Conservation (phyloP, 2,113 vertebrate species). For the Sarotherodon lohbergeri region DNA sequence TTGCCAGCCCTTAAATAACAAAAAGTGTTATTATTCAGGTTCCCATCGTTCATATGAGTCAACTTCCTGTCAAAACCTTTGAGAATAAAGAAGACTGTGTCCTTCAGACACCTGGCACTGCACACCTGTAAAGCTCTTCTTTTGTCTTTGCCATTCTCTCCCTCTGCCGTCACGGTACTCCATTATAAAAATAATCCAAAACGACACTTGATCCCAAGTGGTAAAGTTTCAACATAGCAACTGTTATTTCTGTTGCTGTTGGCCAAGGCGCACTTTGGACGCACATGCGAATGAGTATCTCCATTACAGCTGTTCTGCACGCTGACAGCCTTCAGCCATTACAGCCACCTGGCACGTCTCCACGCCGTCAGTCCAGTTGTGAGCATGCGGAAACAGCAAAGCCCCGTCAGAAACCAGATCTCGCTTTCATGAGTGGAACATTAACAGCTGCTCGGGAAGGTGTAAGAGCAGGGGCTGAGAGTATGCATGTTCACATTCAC, state of each 20-base stretch:
- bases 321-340: constrained; percentile 18
- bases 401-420: constrained; percentile 27
- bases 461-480: background rate
- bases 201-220: constrained; percentile 22
- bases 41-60: background rate
- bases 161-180: background rate
- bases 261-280: background rate
- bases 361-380: background rate
- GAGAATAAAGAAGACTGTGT: background rate
- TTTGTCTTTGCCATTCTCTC: background rate
- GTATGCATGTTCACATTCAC: background rate
- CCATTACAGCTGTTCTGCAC: constrained; percentile 13
- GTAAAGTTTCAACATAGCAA: constrained; percentile 28
- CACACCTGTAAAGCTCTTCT: background rate
- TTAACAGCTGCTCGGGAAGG: constrained; percentile 46
- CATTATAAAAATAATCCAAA: constrained; percentile 25
- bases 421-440: constrained; percentile 32
- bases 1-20: background rate
- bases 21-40: background rate
- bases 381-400: background rate
- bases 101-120: background rate
- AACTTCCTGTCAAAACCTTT: background rate
- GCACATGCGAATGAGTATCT: constrained; percentile 8
- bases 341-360: constrained; percentile 51
- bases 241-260: constrained; percentile 36